phyloP scores from a whole-genome alignment of 2,888 invertebrate genomes.

The Cistogaster globosa region DNA sequence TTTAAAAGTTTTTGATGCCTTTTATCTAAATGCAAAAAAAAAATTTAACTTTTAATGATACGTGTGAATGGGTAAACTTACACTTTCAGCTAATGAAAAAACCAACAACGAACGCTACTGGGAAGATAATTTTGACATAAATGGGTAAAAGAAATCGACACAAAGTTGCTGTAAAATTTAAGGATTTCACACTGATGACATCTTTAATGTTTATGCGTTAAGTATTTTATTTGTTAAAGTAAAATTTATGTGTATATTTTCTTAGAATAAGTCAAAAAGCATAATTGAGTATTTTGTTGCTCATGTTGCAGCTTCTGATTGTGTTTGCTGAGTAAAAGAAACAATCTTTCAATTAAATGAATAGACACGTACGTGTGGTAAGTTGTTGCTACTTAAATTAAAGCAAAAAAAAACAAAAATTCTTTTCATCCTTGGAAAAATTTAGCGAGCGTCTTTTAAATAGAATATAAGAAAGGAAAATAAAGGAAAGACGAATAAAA shows the following conservation, averaged over 20 bases:
- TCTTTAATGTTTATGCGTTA: constrained; percentile 53
- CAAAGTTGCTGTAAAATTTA: constrained; percentile 61
- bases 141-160: constrained; percentile 56
- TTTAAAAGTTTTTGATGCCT: constrained; percentile 19
- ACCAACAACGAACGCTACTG: not conserved
- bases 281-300: constrained; percentile 33
- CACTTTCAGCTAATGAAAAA: no score
- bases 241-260: constrained; percentile 13
- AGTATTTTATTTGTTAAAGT: constrained; percentile 35
- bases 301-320: constrained; percentile 29
- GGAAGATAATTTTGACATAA: constrained; percentile 36
- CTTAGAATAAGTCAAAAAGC: constrained; percentile 46
- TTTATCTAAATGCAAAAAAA: constrained; percentile 17
- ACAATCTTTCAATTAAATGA: constrained; percentile 72
- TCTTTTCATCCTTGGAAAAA: constrained; percentile 48
- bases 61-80: constrained; percentile 3
- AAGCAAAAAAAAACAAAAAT: constrained; percentile 68
- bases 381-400: constrained; percentile 77
- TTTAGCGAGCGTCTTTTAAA: constrained; percentile 28
- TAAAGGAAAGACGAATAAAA: constrained; percentile 48
- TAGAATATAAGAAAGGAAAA: constrained; percentile 33
- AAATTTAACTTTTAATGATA: constrained; percentile 47
- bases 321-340: constrained; percentile 35
- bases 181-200: constrained; percentile 64
- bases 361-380: constrained; percentile 78